Evolutionary conservation across 2,113 vertebrate species (phyloP), one percentile per base, ranked within the genome.

Genomic region (Anarhynchus alexandrinus): DNA sequence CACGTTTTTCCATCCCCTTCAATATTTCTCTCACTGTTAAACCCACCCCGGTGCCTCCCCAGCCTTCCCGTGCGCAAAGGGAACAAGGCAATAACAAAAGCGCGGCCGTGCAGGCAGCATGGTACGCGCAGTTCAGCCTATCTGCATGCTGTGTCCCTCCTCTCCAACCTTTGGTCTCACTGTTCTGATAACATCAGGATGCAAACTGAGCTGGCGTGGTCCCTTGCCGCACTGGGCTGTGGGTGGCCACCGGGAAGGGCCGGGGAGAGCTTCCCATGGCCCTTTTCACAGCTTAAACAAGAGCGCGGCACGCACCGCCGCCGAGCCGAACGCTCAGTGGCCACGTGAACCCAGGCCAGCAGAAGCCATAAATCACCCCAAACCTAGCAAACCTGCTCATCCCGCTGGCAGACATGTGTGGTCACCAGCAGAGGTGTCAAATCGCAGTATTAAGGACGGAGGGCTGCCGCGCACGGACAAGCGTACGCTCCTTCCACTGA

Each of bases 71-170:
- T 0, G 6, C 2, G 1, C 8, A 10, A 15, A 42, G 52, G 9
- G 1, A 12, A n/a, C 30, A 57, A 38, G 51, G 51, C 36, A 26
- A 11, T 2, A 27, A 52, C 7, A 54, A n/a, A 49, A 81, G 30
- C 4, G 8, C 1, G 3, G 21, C 49, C 1, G 4, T 16, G 61
- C 38, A 18, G 58, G 52, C 67, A 80, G 36, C 66, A 6, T 1
- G 2, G 27, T 34, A 30, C 5, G 6, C 5, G 30, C 3, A 52
- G 42, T n/a, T 45, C 62, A 7, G 45, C 42, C 26, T 9, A 3
- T 15, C 14, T 52, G 34, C 25, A 3, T 5, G 10, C 40, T 16
- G 0, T 0, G 0, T 49, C 38, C 21, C 42, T 52, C 25, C 62
- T 34, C 51, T 23, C 64, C 30, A 36, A 82, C 59, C 91, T 93